These are phyloP conservation scores for Trochalopteron elliotii DNA, from an alignment of 2,113 vertebrate species.

Conservation along the genomic window DNA sequence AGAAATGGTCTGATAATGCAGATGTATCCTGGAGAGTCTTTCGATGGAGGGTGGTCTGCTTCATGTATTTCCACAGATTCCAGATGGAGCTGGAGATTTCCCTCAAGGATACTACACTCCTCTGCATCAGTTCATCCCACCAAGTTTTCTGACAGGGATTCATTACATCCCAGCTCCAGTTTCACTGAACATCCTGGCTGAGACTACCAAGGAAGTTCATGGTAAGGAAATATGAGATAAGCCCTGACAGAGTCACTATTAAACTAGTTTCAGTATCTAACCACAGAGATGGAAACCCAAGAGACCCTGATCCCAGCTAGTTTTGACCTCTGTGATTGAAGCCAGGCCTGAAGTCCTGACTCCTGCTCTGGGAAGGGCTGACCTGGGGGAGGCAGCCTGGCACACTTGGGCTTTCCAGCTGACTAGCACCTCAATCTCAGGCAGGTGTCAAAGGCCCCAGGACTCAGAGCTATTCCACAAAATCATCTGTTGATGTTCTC, in stretches of 20 bases:
- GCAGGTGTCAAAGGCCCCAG: rapidly evolving
- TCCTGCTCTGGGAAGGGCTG: not conserved
- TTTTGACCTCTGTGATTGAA: not conserved
- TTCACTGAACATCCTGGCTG: constrained; percentile 50
- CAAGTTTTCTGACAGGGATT: constrained; percentile 65
- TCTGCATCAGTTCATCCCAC: constrained; percentile 60
- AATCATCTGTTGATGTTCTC: not conserved
- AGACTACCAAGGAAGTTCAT: constrained; percentile 45
- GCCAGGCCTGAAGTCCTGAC: not conserved
- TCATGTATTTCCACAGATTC: constrained; percentile 46
- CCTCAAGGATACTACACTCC: constrained; percentile 59
- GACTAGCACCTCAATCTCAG: not conserved
- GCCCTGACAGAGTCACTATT: not conserved
- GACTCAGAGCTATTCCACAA: not conserved
- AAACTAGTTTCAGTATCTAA: not conserved
- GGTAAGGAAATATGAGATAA: constrained; percentile 48
- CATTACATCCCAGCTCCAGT: constrained; percentile 60
- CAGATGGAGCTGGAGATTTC: constrained; percentile 63
- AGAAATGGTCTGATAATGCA: not conserved
- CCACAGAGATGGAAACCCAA: not conserved
- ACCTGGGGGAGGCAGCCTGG: not conserved
- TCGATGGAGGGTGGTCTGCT: not conserved
- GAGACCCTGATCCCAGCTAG: not conserved
- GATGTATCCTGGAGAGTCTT: not conserved
- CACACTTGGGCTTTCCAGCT: not conserved